Evolutionary conservation across 2,113 vertebrate genomes (phyloP).

Genomic region (Himantopus leucocephalus): DNA sequence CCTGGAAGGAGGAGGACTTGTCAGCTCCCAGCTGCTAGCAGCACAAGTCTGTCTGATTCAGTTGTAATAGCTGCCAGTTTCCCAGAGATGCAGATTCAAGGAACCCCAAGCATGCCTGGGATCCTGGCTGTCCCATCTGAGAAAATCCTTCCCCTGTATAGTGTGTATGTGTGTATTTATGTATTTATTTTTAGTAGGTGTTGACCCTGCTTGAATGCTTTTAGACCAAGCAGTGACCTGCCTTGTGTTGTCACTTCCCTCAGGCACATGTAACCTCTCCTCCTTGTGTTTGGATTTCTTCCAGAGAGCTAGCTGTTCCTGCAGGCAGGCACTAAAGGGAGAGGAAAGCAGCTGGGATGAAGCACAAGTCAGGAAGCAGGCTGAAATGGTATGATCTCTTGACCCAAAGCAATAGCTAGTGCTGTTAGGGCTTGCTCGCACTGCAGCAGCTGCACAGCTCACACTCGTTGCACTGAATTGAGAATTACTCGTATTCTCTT

Average conservation of each 20-base stretch:
- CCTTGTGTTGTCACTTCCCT: not conserved
- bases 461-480: not conserved
- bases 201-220: not conserved
- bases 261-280: not conserved
- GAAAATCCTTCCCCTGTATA: not conserved
- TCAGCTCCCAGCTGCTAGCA: not conserved
- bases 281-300: slow-evolving; percentile 5
- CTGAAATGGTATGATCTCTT: slow-evolving; percentile 3
- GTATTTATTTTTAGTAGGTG: not conserved
- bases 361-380: slow-evolving; percentile 9
- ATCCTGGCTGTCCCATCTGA: not conserved
- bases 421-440: not conserved
- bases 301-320: not conserved
- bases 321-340: slow-evolving; percentile 8
- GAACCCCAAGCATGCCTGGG: not conserved
- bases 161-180: not conserved
- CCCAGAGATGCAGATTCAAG: not conserved
- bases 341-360: slow-evolving; percentile 1
- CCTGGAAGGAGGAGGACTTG: not conserved
- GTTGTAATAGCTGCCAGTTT: not conserved
- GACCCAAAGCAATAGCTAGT: not conserved
- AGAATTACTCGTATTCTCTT: not conserved
- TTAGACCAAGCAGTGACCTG: not conserved
- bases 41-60: not conserved
- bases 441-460: slow-evolving; percentile 10